phyloP scores from a whole-genome alignment of 2,888 invertebrate genomes.

The Oscheius sp. region DNA sequence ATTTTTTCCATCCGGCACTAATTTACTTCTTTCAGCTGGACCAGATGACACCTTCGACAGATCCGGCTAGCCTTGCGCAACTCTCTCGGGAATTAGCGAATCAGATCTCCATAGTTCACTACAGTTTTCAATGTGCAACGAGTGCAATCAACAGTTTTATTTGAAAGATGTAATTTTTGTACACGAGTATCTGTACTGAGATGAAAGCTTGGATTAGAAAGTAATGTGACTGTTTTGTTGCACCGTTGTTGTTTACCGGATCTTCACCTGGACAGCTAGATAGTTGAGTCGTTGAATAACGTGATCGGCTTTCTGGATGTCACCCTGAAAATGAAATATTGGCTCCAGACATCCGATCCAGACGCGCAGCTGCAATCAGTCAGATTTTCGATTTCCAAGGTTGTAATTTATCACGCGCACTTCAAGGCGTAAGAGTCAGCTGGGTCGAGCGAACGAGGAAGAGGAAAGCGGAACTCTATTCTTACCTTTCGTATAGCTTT shows the following conservation, averaged over 20 bases:
- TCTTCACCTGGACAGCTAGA: slow-evolving; percentile 6
- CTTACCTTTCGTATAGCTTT: slow-evolving; percentile 20
- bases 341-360: background rate
- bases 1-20: background rate
- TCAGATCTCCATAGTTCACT: slow-evolving; percentile 29
- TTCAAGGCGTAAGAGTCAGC: slow-evolving; percentile 12
- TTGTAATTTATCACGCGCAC: slow-evolving; percentile 24
- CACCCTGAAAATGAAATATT: slow-evolving; percentile 10
- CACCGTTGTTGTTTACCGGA: slow-evolving; percentile 9
- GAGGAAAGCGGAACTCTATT: background rate
- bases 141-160: slow-evolving; percentile 19
- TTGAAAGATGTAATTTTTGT: background rate
- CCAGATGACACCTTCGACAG: slow-evolving; percentile 2
- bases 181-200: slow-evolving; percentile 22
- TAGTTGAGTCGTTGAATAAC: background rate
- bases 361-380: background rate
- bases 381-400: slow-evolving; percentile 18
- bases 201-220: slow-evolving; percentile 5
- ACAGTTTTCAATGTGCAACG: slow-evolving; percentile 25
- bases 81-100: slow-evolving; percentile 18
- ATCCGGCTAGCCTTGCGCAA: background rate
- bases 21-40: slow-evolving; percentile 17
- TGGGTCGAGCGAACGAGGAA: slow-evolving; percentile 3
- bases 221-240: slow-evolving; percentile 7
- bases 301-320: slow-evolving; percentile 2